Conservation (phyloP, 2,888 invertebrate genomes). For the Plemyria rubiginata region DNA sequence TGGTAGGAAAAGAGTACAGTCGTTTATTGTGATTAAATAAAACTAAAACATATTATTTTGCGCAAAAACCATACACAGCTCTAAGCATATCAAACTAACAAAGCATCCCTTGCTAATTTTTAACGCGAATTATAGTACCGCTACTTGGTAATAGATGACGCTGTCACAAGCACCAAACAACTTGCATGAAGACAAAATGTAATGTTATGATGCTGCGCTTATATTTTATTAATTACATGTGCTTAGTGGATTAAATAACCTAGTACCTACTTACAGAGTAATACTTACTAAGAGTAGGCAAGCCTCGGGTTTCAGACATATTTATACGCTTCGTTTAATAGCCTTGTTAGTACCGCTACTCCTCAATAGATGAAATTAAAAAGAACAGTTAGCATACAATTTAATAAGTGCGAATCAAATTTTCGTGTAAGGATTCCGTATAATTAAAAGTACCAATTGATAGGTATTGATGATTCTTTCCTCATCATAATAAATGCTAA, state of each 20-base stretch:
- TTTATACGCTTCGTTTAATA: background rate
- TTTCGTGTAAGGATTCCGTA: conserved; percentile 19
- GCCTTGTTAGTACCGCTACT: conserved; percentile 51
- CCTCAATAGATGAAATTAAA: conserved; percentile 60
- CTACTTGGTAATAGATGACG: conserved; percentile 1
- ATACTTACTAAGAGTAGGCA: background rate
- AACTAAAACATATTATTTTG: too few species aligned
- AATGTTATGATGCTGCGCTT: too few species aligned
- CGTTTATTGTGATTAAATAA: too few species aligned
- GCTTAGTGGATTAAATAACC: too few species aligned
- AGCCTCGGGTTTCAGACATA: background rate
- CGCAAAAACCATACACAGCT: too few species aligned
- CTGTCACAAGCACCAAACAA: background rate
- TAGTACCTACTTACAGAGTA: background rate
- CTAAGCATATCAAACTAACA: too few species aligned
- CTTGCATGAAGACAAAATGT: too few species aligned
- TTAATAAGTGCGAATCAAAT: conserved; percentile 9
- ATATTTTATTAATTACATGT: too few species aligned
- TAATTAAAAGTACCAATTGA: background rate
- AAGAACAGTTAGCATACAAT: conserved; percentile 11
- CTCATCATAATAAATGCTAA: background rate
- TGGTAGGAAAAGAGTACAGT: too few species aligned
- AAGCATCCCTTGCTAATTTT: too few species aligned
- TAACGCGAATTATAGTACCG: background rate
- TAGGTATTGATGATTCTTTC: too few species aligned